These are phyloP conservation scores for Fragum sueziense DNA, from an alignment of 2,888 invertebrate genomes.

Conservation along the genomic window DNA sequence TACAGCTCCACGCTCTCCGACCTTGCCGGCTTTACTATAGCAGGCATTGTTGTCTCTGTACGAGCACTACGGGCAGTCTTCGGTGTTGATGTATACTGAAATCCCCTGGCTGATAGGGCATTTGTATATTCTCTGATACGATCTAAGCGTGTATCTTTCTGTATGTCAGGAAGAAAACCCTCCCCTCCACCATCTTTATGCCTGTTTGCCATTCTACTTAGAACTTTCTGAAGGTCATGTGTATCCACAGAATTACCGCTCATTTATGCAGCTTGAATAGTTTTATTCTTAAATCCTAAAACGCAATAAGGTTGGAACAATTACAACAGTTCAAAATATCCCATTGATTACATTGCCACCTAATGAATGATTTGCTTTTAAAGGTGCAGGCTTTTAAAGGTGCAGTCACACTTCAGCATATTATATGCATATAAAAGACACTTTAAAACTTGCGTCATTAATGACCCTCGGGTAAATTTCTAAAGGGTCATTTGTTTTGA, in stretches of 20 bases:
- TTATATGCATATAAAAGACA: too few relatives aligned
- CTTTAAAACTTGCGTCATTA: too few relatives aligned
- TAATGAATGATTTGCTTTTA: too few relatives aligned
- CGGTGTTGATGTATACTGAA: slow-evolving; percentile 10
- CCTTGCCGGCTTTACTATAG: slow-evolving; percentile 28
- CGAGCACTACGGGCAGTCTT: neutral
- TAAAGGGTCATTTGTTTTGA: too few relatives aligned
- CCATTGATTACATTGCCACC: too few relatives aligned
- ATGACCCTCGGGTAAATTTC: too few relatives aligned
- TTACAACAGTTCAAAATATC: too few relatives aligned
- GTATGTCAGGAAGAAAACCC: slow-evolving; percentile 23
- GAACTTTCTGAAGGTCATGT: slow-evolving; percentile 33
- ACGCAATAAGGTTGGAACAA: too few relatives aligned
- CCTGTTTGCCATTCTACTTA: slow-evolving; percentile 36
- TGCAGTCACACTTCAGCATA: too few relatives aligned
- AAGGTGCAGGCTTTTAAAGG: too few relatives aligned
- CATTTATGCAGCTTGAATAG: slow-evolving; percentile 32
- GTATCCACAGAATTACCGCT: slow-evolving; percentile 43
- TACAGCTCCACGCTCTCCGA: slow-evolving; percentile 53
- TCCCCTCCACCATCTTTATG: neutral
- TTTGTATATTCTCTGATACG: slow-evolving; percentile 43
- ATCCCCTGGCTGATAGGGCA: slow-evolving; percentile 26
- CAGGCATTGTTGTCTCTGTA: neutral
- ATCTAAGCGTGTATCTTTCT: slow-evolving; percentile 32
- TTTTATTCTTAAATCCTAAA: too few relatives aligned